Evolutionary conservation across 2,888 invertebrate species (phyloP).

Genomic region (Bellardia bayeri): DNA sequence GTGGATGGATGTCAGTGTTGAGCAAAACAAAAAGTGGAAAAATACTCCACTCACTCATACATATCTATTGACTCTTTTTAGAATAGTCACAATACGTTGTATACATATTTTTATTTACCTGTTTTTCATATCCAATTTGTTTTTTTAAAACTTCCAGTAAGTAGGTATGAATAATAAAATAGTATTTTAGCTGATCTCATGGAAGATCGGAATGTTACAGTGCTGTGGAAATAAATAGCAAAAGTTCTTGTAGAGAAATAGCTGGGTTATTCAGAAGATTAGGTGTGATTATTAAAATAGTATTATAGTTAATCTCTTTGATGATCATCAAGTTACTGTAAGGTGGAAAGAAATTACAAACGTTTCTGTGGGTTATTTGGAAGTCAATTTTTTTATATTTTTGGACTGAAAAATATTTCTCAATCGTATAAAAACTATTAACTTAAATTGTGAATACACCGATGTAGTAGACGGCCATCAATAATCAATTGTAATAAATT

Average conservation of each 20-base stretch:
- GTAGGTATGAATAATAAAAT: conserved; percentile 56
- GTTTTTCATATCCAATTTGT: conserved; percentile 46
- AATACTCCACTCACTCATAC: background rate
- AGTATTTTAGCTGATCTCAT: conserved; percentile 58
- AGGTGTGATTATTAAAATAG: conserved; percentile 54
- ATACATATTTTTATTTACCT: conserved; percentile 24
- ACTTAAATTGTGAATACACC: no score
- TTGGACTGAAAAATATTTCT: no score
- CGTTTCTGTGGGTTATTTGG: no score
- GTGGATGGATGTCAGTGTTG: conserved; percentile 29
- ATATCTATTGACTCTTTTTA: conserved; percentile 41
- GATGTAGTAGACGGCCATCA: no score
- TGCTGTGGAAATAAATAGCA: conserved; percentile 39
- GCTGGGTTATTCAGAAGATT: no score
- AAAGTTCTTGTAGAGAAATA: background rate
- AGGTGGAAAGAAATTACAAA: conserved; percentile 31
- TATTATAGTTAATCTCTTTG: conserved; percentile 58
- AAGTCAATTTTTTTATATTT: no score
- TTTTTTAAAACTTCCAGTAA: conserved; percentile 34
- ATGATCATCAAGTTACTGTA: conserved; percentile 65
- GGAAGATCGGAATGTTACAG: conserved; percentile 67
- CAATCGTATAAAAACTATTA: no score
- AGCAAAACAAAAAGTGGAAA: conserved; percentile 45
- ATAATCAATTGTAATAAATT: no score
- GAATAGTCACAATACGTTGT: conserved; percentile 31